A percentile compares a stretch with the other conserved stretches of the same genome.
These are phyloP conservation scores for Chlamydotis undulata DNA, from an alignment of 2,113 vertebrate genomes.

Conservation along the genomic window DNA sequence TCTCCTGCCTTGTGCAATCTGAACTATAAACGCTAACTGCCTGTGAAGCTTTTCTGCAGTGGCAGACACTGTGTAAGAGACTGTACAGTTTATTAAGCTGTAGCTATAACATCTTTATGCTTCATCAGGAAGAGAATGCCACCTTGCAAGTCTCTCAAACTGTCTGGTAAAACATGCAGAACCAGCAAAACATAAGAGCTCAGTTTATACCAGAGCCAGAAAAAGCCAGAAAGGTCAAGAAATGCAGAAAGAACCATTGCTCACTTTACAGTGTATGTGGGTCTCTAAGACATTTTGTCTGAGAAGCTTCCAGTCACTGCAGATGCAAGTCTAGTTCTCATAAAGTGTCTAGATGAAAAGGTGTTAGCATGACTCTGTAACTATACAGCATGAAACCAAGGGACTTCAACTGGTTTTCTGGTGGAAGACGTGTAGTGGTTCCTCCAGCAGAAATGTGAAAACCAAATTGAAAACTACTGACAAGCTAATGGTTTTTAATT, in stretches of 20 bases:
- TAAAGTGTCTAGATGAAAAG: background rate
- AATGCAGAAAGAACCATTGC: background rate
- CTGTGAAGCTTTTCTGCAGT: background rate
- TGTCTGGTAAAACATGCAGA: background rate
- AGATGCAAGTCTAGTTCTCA: background rate
- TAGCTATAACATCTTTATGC: background rate
- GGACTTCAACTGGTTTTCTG: background rate
- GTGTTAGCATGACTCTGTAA: background rate
- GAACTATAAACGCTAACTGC: background rate
- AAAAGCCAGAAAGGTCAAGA: background rate
- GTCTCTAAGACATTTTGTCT: background rate
- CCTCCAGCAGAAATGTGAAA: background rate
- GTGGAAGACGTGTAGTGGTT: background rate
- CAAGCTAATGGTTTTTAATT: background rate
- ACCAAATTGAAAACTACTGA: background rate
- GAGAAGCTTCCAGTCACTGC: background rate
- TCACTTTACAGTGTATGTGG: background rate
- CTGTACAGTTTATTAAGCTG: background rate
- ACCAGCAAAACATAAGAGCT: background rate
- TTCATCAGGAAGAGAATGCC: background rate
- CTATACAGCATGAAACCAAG: background rate
- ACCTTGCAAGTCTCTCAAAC: background rate
- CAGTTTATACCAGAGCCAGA: background rate
- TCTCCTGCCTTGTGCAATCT: background rate
- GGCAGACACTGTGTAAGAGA: background rate